phyloP scores from a whole-genome alignment of 1,140 invertebrate species.

The Argopecten irradians region DNA sequence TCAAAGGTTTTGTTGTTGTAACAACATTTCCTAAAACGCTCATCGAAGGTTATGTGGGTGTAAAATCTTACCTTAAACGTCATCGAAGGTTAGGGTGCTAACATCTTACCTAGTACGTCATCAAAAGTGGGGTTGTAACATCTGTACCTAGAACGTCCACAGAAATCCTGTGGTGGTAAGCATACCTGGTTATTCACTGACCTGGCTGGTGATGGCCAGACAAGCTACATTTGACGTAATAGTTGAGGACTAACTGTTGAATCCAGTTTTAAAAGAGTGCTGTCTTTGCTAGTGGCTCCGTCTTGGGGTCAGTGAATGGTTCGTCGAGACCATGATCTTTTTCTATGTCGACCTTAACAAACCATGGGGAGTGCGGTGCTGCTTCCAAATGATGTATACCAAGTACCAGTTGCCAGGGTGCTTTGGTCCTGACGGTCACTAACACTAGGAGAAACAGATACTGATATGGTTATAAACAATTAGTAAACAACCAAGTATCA shows the following conservation, averaged over 20 bases:
- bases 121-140: constrained; percentile 67
- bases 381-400: constrained; percentile 78
- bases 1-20: no score
- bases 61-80: not conserved
- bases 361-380: constrained; percentile 47
- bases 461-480: no score
- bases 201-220: constrained; percentile 66
- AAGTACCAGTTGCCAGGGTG: constrained; percentile 73
- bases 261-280: constrained; percentile 80
- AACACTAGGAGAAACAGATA: not conserved
- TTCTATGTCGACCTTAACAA: constrained; percentile 34
- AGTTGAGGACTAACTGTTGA: constrained; percentile 78
- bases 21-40: no score
- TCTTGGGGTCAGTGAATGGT: constrained; percentile 55
- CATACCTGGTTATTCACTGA: no score
- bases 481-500: no score
- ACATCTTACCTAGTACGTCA: constrained; percentile 54
- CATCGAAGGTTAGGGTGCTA: no score
- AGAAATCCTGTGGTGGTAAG: no score
- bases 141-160: no score
- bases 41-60: no score
- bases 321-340: constrained; percentile 53
- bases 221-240: constrained; percentile 82
- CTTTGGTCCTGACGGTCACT: constrained; percentile 43
- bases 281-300: constrained; percentile 80